A percentile compares a stretch with the other conserved stretches of the same genome.
Conservation (phyloP, 2,113 vertebrate genomes). For the Motacilla alba region DNA sequence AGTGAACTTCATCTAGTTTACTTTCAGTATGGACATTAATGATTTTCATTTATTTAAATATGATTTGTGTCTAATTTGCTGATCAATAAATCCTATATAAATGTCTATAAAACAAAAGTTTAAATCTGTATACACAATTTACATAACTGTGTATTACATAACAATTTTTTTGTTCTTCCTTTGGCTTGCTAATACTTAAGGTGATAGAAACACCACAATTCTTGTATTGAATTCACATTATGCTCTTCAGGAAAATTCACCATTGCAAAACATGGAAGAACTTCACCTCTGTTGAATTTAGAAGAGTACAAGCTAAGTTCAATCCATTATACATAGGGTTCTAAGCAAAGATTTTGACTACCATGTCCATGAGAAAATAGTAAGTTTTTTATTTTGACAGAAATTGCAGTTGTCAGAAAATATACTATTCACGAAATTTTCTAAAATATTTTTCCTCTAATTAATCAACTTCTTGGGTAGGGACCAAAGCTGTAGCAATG, state of each 20-base stretch:
- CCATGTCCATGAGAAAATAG: background rate
- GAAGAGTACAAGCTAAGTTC: fast-evolving
- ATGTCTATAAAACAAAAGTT: background rate
- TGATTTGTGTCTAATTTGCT: background rate
- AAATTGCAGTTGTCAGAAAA: background rate
- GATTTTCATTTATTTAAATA: background rate
- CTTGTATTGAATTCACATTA: background rate
- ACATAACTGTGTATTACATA: too few relatives aligned
- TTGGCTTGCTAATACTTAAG: background rate
- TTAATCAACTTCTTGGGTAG: background rate
- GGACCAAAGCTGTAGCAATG: background rate
- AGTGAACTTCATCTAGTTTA: background rate
- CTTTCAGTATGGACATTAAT: background rate
- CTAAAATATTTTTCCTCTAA: background rate
- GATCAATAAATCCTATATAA: background rate
- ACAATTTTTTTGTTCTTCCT: background rate
- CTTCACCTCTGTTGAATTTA: background rate
- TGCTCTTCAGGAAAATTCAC: background rate
- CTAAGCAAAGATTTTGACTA: background rate
- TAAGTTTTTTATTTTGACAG: background rate
- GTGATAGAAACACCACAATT: background rate
- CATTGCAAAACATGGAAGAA: background rate
- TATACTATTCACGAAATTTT: background rate
- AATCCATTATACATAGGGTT: fast-evolving
- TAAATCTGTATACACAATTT: background rate